These are phyloP conservation scores for Drosophila neutralis DNA, from an alignment of 2,888 invertebrate genomes.

Conservation along the genomic window DNA sequence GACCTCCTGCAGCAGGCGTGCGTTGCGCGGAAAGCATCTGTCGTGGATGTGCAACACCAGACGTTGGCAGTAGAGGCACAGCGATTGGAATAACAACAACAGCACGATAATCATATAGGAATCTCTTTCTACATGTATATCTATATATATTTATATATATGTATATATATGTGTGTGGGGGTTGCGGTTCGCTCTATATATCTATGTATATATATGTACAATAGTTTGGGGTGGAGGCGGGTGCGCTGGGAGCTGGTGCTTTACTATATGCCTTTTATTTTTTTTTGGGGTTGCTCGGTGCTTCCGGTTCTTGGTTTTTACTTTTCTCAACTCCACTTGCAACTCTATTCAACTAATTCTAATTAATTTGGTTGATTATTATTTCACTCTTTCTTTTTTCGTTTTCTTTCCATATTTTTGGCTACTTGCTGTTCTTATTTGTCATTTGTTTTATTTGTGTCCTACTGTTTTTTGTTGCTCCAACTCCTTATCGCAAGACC, in stretches of 20 bases:
- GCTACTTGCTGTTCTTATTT: not conserved
- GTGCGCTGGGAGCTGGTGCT: constrained; percentile 5
- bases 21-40: constrained; percentile 84
- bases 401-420: not conserved
- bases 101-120: constrained; percentile 84
- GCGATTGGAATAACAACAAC: constrained; percentile 84
- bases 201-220: not conserved
- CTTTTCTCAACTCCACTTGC: constrained; percentile 14
- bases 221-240: constrained; percentile 6
- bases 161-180: constrained; percentile 3
- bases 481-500: constrained; percentile 36
- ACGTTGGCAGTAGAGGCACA: constrained; percentile 84
- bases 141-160: not conserved
- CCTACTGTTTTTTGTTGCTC: not conserved
- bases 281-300: constrained; percentile 33
- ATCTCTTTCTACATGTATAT: constrained; percentile 15
- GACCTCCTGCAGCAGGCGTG: constrained; percentile 82
- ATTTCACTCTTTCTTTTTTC: constrained; percentile 4
- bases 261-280: not conserved
- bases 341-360: not conserved
- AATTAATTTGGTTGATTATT: not conserved
- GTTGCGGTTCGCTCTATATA: constrained; percentile 19
- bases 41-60: constrained; percentile 83
- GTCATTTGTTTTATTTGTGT: not conserved
- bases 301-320: not conserved